These are phyloP conservation scores for Athalia cordata DNA, from an alignment of 2,888 invertebrate species.

Conservation along the genomic window DNA sequence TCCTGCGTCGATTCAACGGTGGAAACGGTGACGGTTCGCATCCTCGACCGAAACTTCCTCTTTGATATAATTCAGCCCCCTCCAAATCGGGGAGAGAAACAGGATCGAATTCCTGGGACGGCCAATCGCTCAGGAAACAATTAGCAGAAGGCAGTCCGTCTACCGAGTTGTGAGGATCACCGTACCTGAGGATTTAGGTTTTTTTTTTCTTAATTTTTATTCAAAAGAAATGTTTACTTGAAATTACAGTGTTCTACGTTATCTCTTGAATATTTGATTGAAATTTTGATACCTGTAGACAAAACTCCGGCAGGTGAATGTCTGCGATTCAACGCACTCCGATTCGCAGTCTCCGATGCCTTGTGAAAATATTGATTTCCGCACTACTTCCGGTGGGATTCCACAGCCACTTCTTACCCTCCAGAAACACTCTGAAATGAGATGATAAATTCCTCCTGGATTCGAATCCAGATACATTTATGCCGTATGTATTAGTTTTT, in stretches of 20 bases:
- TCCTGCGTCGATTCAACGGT: conserved; percentile 35
- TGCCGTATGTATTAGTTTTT: conserved; percentile 50
- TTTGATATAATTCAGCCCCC: conserved; percentile 85
- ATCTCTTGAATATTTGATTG: not conserved
- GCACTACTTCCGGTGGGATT: conserved; percentile 79
- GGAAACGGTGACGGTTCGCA: conserved; percentile 82
- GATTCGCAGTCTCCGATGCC: conserved; percentile 87
- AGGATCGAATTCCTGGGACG: conserved; percentile 80
- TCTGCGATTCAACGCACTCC: conserved; percentile 83
- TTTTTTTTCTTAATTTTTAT: no score
- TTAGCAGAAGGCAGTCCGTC: conserved; percentile 80
- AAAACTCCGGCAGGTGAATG: conserved; percentile 87
- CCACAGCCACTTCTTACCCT: conserved; percentile 85
- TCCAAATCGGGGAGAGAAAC: conserved; percentile 76
- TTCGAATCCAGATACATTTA: not conserved
- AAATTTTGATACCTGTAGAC: conserved; percentile 79
- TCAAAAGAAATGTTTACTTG: not conserved
- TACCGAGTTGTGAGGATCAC: conserved; percentile 75
- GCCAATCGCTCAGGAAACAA: conserved; percentile 86
- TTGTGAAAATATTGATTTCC: conserved; percentile 79
- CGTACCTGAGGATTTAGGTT: conserved; percentile 76
- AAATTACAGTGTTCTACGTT: no score
- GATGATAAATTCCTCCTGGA: not conserved
- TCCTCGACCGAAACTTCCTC: conserved; percentile 88
- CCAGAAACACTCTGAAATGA: conserved; percentile 85